phyloP scores from a whole-genome alignment of 2,113 vertebrate species.

The Glaucomys volans region DNA sequence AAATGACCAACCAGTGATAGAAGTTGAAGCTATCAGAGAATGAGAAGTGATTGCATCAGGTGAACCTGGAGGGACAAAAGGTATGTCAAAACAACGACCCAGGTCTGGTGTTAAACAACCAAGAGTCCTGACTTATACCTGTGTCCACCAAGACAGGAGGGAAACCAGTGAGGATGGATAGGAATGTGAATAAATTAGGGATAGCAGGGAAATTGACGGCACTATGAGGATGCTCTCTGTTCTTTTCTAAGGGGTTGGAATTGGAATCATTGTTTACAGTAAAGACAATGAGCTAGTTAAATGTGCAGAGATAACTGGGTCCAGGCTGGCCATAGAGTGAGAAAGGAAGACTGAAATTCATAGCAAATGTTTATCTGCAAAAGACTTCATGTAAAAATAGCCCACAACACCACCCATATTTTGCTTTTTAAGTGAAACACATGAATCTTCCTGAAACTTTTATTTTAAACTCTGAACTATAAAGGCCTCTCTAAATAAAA shows the following conservation, averaged over 20 bases:
- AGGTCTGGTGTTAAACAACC: neutral
- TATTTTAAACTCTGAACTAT: conserved; percentile 8
- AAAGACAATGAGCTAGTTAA: neutral
- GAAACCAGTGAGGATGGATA: neutral
- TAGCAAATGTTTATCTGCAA: conserved; percentile 56
- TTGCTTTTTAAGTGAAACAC: conserved; percentile 58
- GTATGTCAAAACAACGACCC: neutral
- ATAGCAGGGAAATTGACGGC: neutral
- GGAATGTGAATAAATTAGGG: neutral
- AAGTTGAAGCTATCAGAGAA: neutral
- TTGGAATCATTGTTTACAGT: neutral
- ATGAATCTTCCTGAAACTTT: conserved; percentile 50
- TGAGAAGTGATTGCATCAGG: neutral
- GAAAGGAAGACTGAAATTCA: conserved; percentile 17
- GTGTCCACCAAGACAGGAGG: neutral
- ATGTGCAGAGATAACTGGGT: neutral
- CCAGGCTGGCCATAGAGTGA: neutral
- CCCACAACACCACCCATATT: conserved; percentile 13
- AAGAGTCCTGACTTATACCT: neutral
- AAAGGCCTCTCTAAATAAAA: conserved; percentile 54
- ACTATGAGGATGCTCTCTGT: neutral
- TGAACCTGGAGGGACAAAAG: neutral
- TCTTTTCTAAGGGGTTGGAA: neutral
- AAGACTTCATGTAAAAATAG: conserved; percentile 64
- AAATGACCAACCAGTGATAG: neutral